phyloP scores from a whole-genome alignment of 2,797 vertebrate species.

The Myoxocephalus aenaeus region DNA sequence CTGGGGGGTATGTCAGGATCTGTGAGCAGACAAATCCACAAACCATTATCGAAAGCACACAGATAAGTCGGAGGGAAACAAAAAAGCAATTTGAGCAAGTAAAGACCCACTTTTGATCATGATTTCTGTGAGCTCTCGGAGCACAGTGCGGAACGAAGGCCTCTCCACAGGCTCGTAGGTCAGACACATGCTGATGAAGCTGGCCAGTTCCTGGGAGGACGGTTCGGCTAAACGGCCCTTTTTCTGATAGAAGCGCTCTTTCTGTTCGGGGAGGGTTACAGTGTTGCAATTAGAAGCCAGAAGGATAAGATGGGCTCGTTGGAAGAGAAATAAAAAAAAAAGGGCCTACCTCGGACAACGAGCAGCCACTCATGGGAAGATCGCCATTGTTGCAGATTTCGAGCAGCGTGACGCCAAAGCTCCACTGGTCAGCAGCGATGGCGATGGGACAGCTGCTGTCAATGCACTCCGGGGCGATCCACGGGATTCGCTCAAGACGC shows the following conservation, averaged over 20 bases:
- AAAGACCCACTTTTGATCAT: slow-evolving; percentile 87
- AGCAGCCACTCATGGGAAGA: slow-evolving; percentile 85
- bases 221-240: slow-evolving; percentile 86
- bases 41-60: not conserved
- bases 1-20: slow-evolving; percentile 85
- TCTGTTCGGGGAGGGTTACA: slow-evolving; percentile 78
- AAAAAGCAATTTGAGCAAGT: not conserved
- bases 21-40: slow-evolving; percentile 57
- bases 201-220: slow-evolving; percentile 87
- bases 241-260: slow-evolving; percentile 92
- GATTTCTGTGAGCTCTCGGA: slow-evolving; percentile 90
- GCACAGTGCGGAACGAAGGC: slow-evolving; percentile 89
- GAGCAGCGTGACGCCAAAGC: slow-evolving; percentile 92
- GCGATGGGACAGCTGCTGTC: slow-evolving; percentile 71
- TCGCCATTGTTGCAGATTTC: slow-evolving; percentile 96
- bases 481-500: slow-evolving; percentile 92
- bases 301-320: not conserved
- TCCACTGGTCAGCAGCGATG: slow-evolving; percentile 90
- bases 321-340: not conserved
- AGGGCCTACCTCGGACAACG: slow-evolving; percentile 85
- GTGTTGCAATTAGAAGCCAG: slow-evolving; percentile 19
- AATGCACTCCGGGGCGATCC: slow-evolving; percentile 94
- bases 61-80: not conserved
- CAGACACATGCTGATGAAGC: slow-evolving; percentile 90
- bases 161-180: slow-evolving; percentile 87